phyloP scores from a whole-genome alignment of 2,797 vertebrate species.

The Lepus townsendii region DNA sequence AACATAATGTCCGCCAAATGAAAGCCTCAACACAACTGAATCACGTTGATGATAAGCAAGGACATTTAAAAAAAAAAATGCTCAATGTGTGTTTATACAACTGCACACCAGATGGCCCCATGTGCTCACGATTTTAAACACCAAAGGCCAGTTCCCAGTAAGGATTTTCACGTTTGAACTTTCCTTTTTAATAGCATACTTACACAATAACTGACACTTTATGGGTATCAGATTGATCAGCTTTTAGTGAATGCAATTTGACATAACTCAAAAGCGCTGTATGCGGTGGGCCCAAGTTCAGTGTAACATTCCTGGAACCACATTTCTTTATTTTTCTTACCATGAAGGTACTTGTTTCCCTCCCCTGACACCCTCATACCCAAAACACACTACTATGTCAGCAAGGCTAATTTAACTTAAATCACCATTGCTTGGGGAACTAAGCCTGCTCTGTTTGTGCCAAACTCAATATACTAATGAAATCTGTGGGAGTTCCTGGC shows the following conservation, averaged over 20 bases:
- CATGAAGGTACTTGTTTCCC: neutral
- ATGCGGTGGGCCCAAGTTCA: neutral
- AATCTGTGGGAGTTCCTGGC: neutral
- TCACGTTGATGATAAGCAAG: neutral
- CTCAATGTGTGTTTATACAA: neutral
- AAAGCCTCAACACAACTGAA: neutral
- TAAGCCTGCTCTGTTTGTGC: neutral
- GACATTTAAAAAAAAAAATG: neutral
- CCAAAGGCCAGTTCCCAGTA: neutral
- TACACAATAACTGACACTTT: neutral
- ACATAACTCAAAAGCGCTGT: neutral
- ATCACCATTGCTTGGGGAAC: neutral
- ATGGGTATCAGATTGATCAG: neutral
- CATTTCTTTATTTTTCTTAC: neutral
- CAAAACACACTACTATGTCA: neutral
- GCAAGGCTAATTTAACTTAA: neutral
- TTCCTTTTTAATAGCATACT: neutral
- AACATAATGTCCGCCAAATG: neutral
- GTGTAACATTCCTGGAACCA: neutral
- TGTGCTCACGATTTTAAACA: neutral
- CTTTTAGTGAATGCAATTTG: neutral
- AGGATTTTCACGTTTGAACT: neutral
- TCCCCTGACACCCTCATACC: no score
- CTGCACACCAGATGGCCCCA: conserved; percentile 73
- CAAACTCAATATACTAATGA: neutral